These are phyloP conservation scores for Zhuqinia jingwanae DNA, from an alignment of 2,888 invertebrate genomes.

Conservation along the genomic window DNA sequence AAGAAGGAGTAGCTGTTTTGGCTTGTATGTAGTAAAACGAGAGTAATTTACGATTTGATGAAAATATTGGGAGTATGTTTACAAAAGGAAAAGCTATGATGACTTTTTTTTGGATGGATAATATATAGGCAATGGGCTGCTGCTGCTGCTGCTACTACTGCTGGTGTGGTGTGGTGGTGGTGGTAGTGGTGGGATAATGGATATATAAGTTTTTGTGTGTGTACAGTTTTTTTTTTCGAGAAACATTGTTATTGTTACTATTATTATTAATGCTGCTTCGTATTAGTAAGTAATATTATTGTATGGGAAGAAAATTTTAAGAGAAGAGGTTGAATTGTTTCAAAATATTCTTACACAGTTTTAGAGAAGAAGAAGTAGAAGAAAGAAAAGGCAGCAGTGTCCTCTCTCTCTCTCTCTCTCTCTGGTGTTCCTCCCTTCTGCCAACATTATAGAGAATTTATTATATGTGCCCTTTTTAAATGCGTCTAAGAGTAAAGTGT, in stretches of 20 bases:
- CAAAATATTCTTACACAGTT: constrained; percentile 56
- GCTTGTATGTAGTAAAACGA: too few relatives aligned
- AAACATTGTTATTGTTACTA: constrained; percentile 5
- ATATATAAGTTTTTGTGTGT: neutral
- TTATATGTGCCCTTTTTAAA: constrained; percentile 52
- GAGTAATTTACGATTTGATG: constrained; percentile 58
- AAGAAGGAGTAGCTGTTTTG: too few relatives aligned
- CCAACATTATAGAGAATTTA: constrained; percentile 64
- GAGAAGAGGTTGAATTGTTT: constrained; percentile 67
- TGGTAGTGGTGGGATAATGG: constrained; percentile 36
- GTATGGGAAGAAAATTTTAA: constrained; percentile 64
- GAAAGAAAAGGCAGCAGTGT: constrained; percentile 56
- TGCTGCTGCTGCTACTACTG: too few relatives aligned
- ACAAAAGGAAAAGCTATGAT: constrained; percentile 38
- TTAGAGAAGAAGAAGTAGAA: constrained; percentile 13
- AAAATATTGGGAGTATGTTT: constrained; percentile 64
- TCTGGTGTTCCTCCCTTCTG: constrained; percentile 51
- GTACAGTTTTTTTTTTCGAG: neutral
- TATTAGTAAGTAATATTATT: constrained; percentile 6
- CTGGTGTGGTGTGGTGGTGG: too few relatives aligned
- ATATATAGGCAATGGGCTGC: neutral
- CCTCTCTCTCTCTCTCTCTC: constrained; percentile 38
- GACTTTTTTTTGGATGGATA: neutral
- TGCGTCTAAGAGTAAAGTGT: neutral
- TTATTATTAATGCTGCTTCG: constrained; percentile 8